Base-by-base conservation (phyloP, 2,113 vertebrate species). In the Heliornis fulica region DNA sequence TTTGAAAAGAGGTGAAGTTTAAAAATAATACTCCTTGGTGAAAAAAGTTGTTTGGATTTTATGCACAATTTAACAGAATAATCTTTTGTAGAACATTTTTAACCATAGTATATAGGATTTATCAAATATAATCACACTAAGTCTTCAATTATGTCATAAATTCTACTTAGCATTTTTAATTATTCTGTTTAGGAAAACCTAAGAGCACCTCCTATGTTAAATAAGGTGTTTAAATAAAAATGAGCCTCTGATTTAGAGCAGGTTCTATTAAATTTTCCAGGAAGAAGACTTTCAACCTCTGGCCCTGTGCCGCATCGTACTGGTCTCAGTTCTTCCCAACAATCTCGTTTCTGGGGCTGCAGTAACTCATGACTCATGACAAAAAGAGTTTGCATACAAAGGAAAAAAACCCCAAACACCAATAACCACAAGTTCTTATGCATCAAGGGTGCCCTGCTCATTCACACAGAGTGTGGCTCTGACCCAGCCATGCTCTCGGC, bases 401-500 rank as follows among this genome's bases (percentile, higher is more conserved):
- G 13, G 18, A 59, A 48, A 50, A 51, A 51, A 51, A 28, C 48
- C 48, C 13, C 11, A 51, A 28, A 46, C 16, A 65, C 13, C 21
- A 64, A 64, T 88, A 45, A 2, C 16, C 45, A 36, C 36, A 15
- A 61, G 40, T 0, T 6, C 26, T 51, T 15, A 22, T 15, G 15
- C 41, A 64, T 8, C 2, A 2, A 60, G 63, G 57, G 20, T 34
- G 48, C 18, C 36, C 41, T 21, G 18, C 13, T 59, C 59, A 11
- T 6, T 51, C 48, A 10, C 5, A 6, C 29, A 3, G 7, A 2
- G 25, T 1, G 51, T 3, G 69, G 51, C 88, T 25, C 25, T 8
- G 20, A 10, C 85, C 72, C 1, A 0, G 81, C 68, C 8, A 0
- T 8, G 48, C 63, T 59, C 81, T n/a, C 1, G 2, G 51, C 59